Conservation (phyloP, 2,888 invertebrate genomes). For the Sesia bembeciformis region DNA sequence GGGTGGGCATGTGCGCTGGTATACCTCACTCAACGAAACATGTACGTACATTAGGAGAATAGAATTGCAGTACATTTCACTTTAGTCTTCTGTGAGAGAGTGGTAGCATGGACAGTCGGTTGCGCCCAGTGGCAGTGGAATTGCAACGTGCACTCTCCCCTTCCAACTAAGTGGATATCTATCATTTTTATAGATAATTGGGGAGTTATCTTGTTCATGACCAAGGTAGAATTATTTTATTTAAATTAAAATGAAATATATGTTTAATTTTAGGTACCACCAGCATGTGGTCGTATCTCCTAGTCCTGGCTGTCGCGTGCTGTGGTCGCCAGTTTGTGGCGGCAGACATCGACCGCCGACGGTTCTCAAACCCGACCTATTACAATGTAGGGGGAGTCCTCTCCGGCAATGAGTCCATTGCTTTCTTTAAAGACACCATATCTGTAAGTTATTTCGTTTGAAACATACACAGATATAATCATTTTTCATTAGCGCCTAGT, state of each 20-base stretch:
- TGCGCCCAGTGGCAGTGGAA: too few relatives aligned
- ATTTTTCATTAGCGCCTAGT: too few relatives aligned
- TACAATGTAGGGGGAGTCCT: conserved; percentile 96
- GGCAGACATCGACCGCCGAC: conserved; percentile 46
- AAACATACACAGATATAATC: too few relatives aligned
- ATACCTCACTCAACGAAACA: neutral
- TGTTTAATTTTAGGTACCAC: conserved; percentile 1
- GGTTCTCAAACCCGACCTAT: conserved; percentile 77
- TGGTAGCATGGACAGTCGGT: neutral
- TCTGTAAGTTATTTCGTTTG: conserved; percentile 75
- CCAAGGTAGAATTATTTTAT: neutral
- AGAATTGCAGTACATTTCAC: neutral
- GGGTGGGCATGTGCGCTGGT: neutral
- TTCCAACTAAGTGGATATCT: neutral
- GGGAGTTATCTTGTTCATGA: neutral
- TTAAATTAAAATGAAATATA: neutral
- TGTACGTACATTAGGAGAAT: neutral
- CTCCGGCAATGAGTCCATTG: conserved; percentile 86
- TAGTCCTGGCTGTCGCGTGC: conserved; percentile 18
- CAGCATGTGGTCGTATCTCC: conserved; percentile 24
- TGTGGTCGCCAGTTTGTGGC: conserved; percentile 12
- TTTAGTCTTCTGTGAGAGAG: neutral
- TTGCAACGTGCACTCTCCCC: too few relatives aligned
- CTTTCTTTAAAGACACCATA: conserved; percentile 87
- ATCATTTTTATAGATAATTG: neutral